Conservation (phyloP, 2,797 vertebrate genomes). For the Enteromius treurensis region DNA sequence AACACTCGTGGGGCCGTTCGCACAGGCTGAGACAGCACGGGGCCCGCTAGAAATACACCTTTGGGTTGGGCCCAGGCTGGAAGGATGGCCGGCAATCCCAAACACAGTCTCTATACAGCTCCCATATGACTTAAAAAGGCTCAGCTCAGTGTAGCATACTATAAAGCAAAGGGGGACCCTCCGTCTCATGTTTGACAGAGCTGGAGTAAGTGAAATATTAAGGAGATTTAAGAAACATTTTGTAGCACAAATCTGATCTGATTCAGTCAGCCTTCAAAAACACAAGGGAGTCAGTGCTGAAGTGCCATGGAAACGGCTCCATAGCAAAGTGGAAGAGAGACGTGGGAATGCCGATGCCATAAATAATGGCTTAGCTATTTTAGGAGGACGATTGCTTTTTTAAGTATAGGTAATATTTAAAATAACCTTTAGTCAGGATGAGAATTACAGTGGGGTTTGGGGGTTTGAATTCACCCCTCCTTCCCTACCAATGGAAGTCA, state of each 20-base stretch:
- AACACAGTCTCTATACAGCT: constrained; percentile 14
- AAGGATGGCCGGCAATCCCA: not conserved
- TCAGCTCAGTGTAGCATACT: constrained; percentile 13
- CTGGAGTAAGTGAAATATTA: constrained; percentile 33
- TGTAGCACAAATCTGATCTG: constrained; percentile 52
- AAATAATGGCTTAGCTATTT: constrained; percentile 36
- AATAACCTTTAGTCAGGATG: constrained; percentile 14
- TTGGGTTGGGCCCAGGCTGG: constrained; percentile 21
- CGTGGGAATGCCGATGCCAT: constrained; percentile 29
- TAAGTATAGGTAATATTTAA: constrained; percentile 34
- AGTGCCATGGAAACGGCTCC: constrained; percentile 10
- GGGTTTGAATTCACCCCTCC: not conserved
- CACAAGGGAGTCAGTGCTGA: constrained; percentile 26
- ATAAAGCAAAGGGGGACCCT: constrained; percentile 33
- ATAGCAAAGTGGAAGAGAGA: not conserved
- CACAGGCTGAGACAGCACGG: constrained; percentile 25
- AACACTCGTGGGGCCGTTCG: not conserved
- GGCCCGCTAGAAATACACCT: constrained; percentile 11
- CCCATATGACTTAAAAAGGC: constrained; percentile 13
- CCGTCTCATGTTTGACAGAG: constrained; percentile 28
- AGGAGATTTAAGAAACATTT: constrained; percentile 37
- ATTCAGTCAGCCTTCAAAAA: constrained; percentile 53
- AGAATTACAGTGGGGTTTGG: constrained; percentile 1
- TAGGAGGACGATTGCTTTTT: constrained; percentile 15
- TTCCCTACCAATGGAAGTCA: not conserved